Base-by-base conservation (phyloP, 2,888 invertebrate species). In the Agrotis clavis region DNA sequence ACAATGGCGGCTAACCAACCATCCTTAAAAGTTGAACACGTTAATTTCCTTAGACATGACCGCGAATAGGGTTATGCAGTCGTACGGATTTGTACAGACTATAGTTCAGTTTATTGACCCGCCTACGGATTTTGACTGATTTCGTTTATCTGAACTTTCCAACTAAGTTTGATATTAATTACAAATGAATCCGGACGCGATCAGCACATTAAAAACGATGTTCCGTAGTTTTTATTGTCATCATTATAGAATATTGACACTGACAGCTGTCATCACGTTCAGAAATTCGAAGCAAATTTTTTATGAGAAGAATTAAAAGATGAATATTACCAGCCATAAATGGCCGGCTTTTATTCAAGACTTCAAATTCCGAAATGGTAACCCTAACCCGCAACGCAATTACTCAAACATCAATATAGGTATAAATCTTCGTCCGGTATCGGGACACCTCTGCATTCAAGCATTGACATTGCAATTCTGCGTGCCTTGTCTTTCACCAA, bases 381-480 rank as follows among this genome's bases (percentile, higher is more conserved):
- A n/a, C 57, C 57, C 57, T 57, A 14, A n/a, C n/a, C 57, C n/a
- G 41, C 11, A 54, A 18, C 54, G 59, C 86, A 86, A 86, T 86
- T 86, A 81, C 79, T 87, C 86, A 85, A 83, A 79, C 81, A 74
- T 77, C 79, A 86, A 85, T 81, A 78, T 62, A 66, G 54, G 76
- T 78, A 89, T 89, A 89, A 88, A 87, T 90, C 89, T 87, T 83
- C 79, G 75, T 82, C 67, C 41, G 67, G 59, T 68, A 73, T 66
- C 72, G 61, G 56, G 84, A 87, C 86, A 84, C 84, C 78, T 86
- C 76, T 72, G 82, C 80, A 76, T 86, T 83, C 84, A 84, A 72
- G 30, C 83, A 85, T 75, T 85, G 88, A 86, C 86, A 85, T 87
- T 85, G 88, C 89, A 86, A 89, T 89, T 86, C 83, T 64, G 72